Base-by-base conservation (phyloP, 37 sponge, comb jelly and placozoan species). In the Spongilla lacustris region DNA sequence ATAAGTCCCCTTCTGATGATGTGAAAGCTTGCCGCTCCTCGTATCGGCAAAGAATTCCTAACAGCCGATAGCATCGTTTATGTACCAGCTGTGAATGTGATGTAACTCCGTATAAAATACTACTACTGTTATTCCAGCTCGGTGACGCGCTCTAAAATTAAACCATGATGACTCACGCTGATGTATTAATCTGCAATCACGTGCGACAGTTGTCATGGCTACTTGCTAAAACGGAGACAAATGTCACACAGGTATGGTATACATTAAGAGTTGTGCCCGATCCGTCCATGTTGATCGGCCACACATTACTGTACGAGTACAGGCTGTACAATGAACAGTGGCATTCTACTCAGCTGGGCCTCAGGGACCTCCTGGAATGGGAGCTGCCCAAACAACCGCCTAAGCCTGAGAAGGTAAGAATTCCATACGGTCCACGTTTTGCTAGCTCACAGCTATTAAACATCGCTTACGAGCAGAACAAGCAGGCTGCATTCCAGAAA, bases 301-400 rank as follows among this genome's bases (percentile, higher is more conserved):
- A 6, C 48, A 58, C 34, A 25, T 72, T 25, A 68, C 29, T 0
- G 8, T 74, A n/a, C 19, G 25, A 14, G 30, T 83, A 19, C 41
- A 94, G 94, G n/a, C 66, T 89, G 2, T 98, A 93, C 84, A 92
- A 98, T 82, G 29, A 73, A 27, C 90, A 95, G 78, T 98, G 99
- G 99, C 91, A 91, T 79, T 67, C 85, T 17, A 93, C 95, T 31
- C 97, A 98, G 68, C 81, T 78, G 13, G 96, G 77, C 13, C 71
- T 96, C 32, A 85, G 79, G 0, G 84, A 93, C 38, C 71, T 99
- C 27, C 89, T 99, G 36, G 93, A 89, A 25, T 66, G 85, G 33
- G 98, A 98, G 74, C 32, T 85, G 28, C 91, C 95, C 3, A 76
- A 93, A 70, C 86, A 90, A 36, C 91, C 90, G 22, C 92, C 78